These are phyloP conservation scores for Platysternon megacephalum DNA, from an alignment of 2,113 vertebrate genomes.

Conservation along the genomic window DNA sequence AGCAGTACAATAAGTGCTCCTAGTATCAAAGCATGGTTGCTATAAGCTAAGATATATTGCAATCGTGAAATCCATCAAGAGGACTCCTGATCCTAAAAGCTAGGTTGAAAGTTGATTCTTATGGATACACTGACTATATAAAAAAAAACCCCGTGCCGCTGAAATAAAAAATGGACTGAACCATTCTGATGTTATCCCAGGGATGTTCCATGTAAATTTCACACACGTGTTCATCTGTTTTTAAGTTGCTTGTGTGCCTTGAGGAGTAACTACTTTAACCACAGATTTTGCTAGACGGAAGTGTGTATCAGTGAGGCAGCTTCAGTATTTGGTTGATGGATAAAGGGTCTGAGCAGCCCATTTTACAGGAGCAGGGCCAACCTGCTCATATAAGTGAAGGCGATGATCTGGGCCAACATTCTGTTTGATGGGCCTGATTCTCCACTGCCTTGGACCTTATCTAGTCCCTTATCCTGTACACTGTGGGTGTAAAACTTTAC, in stretches of 20 bases:
- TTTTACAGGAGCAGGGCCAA: not conserved
- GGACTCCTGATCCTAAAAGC: not conserved
- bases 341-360: not conserved
- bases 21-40: not conserved
- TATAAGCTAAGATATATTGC: not conserved
- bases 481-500: not conserved
- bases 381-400: not conserved
- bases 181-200: not conserved
- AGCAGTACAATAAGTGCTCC: not conserved
- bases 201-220: not conserved
- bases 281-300: not conserved
- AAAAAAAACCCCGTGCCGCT: not conserved
- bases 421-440: not conserved
- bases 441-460: not conserved
- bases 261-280: not conserved
- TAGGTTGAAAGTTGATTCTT: not conserved
- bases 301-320: rapidly evolving
- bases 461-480: not conserved
- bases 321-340: not conserved
- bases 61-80: not conserved
- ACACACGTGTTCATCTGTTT: not conserved
- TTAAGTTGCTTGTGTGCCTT: not conserved
- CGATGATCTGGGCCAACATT: not conserved
- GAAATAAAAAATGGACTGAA: not conserved
- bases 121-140: not conserved